A percentile compares a stretch with the other conserved stretches of the same genome.
These are phyloP conservation scores for Onychostoma macrolepis DNA, from an alignment of 2,113 vertebrate species.

Conservation along the genomic window DNA sequence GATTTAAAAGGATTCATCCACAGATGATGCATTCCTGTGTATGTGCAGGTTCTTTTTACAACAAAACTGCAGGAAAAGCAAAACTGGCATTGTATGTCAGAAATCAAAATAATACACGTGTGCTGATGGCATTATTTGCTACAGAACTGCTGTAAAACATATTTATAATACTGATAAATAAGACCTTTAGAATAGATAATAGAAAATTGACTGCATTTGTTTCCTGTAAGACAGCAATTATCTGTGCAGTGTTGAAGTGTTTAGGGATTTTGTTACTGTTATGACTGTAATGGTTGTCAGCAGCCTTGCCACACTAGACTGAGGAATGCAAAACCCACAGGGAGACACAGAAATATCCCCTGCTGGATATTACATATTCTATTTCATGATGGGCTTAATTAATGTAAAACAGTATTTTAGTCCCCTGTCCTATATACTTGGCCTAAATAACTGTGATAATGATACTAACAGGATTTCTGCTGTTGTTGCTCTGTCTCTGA, in stretches of 20 bases:
- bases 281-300: conserved; percentile 27
- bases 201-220: not conserved
- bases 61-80: not conserved
- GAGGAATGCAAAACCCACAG: conserved; percentile 6
- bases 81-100: not conserved
- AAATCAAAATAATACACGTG: not conserved
- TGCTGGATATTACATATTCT: not conserved
- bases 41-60: not conserved
- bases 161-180: not conserved
- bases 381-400: conserved; percentile 31
- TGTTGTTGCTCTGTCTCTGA: conserved; percentile 1
- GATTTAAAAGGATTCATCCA: not conserved
- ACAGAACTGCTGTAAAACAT: not conserved
- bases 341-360: not conserved
- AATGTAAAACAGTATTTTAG: conserved; percentile 18
- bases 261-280: conserved; percentile 26
- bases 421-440: conserved; percentile 9
- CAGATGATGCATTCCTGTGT: not conserved
- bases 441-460: not conserved
- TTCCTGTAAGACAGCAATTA: conserved; percentile 3
- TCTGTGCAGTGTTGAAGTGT: not conserved
- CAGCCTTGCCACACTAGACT: conserved; percentile 5
- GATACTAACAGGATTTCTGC: not conserved
- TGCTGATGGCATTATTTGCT: not conserved
- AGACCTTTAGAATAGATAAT: not conserved